Conservation (phyloP, 2,888 invertebrate genomes). For the Plagiodera versicolora region DNA sequence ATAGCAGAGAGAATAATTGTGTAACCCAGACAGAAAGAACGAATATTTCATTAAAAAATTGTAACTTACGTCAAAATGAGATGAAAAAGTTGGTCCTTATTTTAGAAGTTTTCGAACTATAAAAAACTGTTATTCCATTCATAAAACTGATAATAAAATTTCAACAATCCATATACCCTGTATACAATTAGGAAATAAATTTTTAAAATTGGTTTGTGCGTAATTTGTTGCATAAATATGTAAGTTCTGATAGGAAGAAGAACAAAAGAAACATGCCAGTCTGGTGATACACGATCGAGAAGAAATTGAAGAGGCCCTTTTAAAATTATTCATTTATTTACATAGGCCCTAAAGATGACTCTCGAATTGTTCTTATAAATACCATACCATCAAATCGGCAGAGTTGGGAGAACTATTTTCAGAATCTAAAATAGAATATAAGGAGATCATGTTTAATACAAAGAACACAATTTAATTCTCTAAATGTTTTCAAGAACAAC, state of each 20-base stretch:
- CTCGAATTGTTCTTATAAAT: conserved; percentile 13
- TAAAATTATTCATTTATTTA: not conserved
- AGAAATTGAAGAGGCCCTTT: conserved; percentile 18
- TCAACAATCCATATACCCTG: conserved; percentile 24
- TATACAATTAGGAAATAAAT: conserved; percentile 15
- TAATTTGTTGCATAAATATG: conserved; percentile 12
- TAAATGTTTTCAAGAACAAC: conserved; percentile 12
- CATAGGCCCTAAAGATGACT: conserved; percentile 5
- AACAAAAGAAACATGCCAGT: conserved; percentile 18
- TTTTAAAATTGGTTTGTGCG: conserved; percentile 24
- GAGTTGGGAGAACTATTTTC: not conserved
- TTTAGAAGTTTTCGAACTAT: not conserved
- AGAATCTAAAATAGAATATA: too few relatives aligned
- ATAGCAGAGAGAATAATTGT: not conserved
- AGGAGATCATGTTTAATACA: not conserved
- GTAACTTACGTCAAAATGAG: conserved; percentile 13
- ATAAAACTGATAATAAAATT: conserved; percentile 1
- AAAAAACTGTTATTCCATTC: not conserved
- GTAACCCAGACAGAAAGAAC: not conserved
- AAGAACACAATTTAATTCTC: not conserved
- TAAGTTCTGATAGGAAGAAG: conserved; percentile 8
- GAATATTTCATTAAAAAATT: conserved; percentile 12
- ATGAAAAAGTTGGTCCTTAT: conserved; percentile 20
- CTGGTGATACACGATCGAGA: conserved; percentile 16
- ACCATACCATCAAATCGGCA: too few relatives aligned